Conservation (phyloP, 2,797 vertebrate species). For the Chloroceryle amazona region DNA sequence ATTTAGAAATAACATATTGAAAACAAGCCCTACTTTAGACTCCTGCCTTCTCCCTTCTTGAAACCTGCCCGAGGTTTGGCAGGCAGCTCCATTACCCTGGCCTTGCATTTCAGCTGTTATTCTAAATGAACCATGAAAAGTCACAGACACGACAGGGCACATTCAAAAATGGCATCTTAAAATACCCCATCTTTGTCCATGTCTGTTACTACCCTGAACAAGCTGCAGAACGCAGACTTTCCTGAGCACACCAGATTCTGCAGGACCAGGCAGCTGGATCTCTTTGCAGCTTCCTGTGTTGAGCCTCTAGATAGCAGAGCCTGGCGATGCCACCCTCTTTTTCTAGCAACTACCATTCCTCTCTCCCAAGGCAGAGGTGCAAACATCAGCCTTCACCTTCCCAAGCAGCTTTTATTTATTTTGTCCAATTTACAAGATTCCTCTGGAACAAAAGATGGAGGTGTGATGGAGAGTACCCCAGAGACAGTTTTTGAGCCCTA, state of each 20-base stretch:
- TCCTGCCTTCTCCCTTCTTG: background rate
- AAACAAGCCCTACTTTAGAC: background rate
- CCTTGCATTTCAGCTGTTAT: background rate
- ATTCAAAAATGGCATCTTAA: background rate
- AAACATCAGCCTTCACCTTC: background rate
- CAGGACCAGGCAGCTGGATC: background rate
- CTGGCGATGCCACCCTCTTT: background rate
- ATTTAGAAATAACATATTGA: background rate
- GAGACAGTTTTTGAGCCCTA: background rate
- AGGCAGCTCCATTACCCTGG: background rate
- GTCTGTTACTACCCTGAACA: background rate
- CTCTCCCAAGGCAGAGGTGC: background rate
- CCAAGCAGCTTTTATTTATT: background rate
- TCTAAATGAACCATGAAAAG: background rate
- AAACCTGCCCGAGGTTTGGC: background rate
- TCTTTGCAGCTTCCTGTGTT: background rate
- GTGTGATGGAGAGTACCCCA: background rate
- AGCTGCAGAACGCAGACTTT: background rate
- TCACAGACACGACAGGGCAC: background rate
- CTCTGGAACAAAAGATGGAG: background rate
- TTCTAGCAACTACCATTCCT: background rate
- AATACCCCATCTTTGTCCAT: background rate
- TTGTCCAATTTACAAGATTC: background rate
- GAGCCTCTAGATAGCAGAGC: background rate
- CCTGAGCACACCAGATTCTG: background rate